Evolutionary conservation across 2,113 vertebrate species (phyloP), one percentile per base, ranked within the genome.

Genomic region (Clarias gariepinus): DNA sequence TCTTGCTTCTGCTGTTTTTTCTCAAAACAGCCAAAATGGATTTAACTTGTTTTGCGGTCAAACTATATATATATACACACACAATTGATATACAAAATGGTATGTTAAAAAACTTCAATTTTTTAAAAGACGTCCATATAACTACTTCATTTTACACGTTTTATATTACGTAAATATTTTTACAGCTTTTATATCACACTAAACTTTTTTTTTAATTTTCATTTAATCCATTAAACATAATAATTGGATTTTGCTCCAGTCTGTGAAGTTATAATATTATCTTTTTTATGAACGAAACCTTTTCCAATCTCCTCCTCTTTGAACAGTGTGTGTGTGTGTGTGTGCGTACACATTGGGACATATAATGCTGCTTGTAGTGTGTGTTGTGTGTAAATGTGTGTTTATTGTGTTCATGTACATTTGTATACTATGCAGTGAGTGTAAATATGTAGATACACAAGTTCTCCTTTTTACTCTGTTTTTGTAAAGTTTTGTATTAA

Each of bases 391-490:
- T 30, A n/a, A 55, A 69, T 58, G 52, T 74, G 25, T 86, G 74
- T 76, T 83, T 83, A 64, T 58, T 18, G 53, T 83, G 79, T 74
- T 89, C 79, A 82, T 91, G 92, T 92, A 92, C 81, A 92, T 91
- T 91, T 95, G 93, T 94, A 92, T 87, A 94, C 91, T 93, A 91
- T 89, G 74, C 88, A 91, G 90, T 89, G 91, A 88, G 88, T 93
- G 94, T 93, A 94, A 89, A 95, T 93, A 94, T 94, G 94, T 94
- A 94, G 90, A 95, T 94, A 95, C 92, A 92, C 89, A 89, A 88
- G 90, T 90, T 92, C 90, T 91, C 90, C 93, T 92, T 63, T 47
- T 85, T 81, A 90, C 92, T 91, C 91, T 89, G 90, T 91, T 93
- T 92, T 89, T 93, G 91, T 93, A 92, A 93, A 93, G 92, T 91